Evolutionary conservation across 2,888 invertebrate genomes (phyloP), one percentile per base, ranked within the genome.

Genomic region (Ennomos erosarius): DNA sequence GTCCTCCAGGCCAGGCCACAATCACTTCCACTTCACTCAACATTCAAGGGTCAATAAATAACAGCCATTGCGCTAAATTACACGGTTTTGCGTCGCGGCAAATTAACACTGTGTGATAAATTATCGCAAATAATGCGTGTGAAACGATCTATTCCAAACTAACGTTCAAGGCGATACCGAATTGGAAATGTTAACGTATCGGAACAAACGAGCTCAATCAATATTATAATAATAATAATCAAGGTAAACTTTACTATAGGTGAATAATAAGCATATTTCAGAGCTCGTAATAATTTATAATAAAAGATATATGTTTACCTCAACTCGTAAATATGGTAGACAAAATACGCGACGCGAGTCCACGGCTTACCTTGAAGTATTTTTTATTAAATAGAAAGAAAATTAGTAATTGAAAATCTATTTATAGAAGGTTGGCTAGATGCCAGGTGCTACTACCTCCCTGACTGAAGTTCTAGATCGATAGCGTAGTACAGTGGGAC

Each of bases 371-470:
- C 48, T 55, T 55, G 53, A 47, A 55, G 53, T 53, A 33, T 13
- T 50, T 55, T 39, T 42, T 12, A 40, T 47, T 43, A 34, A 55
- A 47, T 55, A 60, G 16, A 43, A 26, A 55, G 54, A 60, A 60
- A 60, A 43, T 55, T 55, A 34, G 47, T 55, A 59, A 59, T 59
- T 59, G 55, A 55, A 60, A 60, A 39, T 47, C 47, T 60, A 60
- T 55, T 55, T 52, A 11, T 50, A 47, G 59, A 60, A 54, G 11
- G 26, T 35, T 59, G 55, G 59, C 59, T 35, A 38, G 42, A 1
- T 16, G 59, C 59, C 59, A 55, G 47, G 42, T 37, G 49, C 33
- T 55, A 55, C 46, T 38, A 43, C 16, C 45, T 55, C 44, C 16
- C 45, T 55, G 39, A 51, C 42, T 50, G 45, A 51, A 55, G 36